Percentiles rank a stretch among this genome's conserved stretches.
Conservation (phyloP, 2,888 invertebrate species). For the Pandemis heparana region DNA sequence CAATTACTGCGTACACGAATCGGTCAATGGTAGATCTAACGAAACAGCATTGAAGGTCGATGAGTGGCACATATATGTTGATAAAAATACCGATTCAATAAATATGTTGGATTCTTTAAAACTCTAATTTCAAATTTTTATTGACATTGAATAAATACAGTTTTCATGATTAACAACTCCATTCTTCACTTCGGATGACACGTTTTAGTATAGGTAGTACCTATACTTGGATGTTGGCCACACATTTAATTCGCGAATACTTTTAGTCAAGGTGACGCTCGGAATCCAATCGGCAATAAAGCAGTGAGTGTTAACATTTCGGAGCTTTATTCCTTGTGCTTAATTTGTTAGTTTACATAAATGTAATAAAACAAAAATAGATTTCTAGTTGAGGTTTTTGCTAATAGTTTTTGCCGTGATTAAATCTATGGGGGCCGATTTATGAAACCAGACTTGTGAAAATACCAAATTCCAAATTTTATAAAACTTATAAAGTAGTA, state of each 20-base stretch:
- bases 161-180: not conserved
- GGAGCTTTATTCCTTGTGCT: not conserved
- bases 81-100: not conserved
- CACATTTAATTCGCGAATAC: not conserved
- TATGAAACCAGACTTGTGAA: too few relatives aligned
- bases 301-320: not conserved
- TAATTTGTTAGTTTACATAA: not conserved
- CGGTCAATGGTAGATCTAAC: constrained; percentile 36
- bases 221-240: not conserved
- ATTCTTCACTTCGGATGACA: not conserved
- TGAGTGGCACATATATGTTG: constrained; percentile 16
- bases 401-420: too few relatives aligned
- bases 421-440: too few relatives aligned
- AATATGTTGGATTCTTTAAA: not conserved
- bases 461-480: too few relatives aligned
- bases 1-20: constrained; percentile 48
- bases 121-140: not conserved
- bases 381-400: too few relatives aligned
- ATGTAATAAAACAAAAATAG: too few relatives aligned
- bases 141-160: not conserved
- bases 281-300: not conserved
- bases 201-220: not conserved
- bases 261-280: constrained; percentile 5
- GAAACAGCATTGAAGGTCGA: constrained; percentile 33
- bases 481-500: too few relatives aligned